Evolutionary conservation across 2,888 invertebrate genomes (phyloP).

Genomic region (Mesoligia furuncula): DNA sequence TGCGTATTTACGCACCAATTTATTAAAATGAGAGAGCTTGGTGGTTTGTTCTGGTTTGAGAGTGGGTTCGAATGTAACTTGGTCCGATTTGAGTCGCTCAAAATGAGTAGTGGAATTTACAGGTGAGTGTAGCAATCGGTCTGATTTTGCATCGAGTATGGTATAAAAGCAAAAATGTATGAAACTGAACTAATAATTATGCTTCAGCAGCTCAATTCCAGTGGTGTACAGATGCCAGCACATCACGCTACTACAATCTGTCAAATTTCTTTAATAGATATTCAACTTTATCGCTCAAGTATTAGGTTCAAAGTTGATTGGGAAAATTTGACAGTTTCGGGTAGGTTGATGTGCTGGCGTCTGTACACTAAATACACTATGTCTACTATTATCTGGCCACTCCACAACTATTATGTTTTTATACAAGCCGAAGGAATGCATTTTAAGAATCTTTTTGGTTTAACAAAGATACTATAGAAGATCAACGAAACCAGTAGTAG

Average conservation of each 20-base stretch:
- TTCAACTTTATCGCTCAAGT: too few relatives aligned
- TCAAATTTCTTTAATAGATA: too few relatives aligned
- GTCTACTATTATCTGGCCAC: neutral
- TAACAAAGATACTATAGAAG: neutral
- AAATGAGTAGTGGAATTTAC: neutral
- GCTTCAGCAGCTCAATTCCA: neutral
- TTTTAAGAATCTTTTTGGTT: neutral
- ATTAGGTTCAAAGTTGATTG: too few relatives aligned
- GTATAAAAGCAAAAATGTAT: neutral
- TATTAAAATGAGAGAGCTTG: constrained; percentile 16
- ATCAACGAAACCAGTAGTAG: too few relatives aligned
- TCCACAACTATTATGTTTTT: neutral
- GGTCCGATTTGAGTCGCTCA: neutral
- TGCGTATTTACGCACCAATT: constrained; percentile 25
- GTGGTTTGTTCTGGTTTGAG: neutral
- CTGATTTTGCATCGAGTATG: neutral
- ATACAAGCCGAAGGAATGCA: neutral
- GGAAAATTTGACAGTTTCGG: too few relatives aligned
- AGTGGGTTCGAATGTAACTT: neutral
- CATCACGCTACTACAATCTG: too few relatives aligned
- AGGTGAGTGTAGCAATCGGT: neutral
- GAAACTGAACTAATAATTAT: neutral
- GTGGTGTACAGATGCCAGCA: too few relatives aligned
- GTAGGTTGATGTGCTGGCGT: too few relatives aligned
- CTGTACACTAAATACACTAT: neutral